These are phyloP conservation scores for Tetragonula clypearis DNA, from an alignment of 1,140 invertebrate species.

Conservation along the genomic window DNA sequence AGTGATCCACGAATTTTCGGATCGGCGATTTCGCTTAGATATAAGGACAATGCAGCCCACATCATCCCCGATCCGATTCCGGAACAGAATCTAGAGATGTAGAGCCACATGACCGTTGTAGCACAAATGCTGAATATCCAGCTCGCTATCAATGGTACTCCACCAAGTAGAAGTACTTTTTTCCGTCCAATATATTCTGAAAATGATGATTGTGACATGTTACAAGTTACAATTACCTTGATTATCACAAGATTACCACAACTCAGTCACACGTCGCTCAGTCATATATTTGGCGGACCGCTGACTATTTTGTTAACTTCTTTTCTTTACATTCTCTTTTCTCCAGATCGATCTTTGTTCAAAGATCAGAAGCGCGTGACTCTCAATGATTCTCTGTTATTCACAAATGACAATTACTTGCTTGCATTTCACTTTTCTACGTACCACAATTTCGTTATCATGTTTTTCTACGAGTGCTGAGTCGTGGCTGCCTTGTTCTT, in stretches of 20 bases:
- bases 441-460: conserved; percentile 34
- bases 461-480: conserved; percentile 52
- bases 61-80: conserved; percentile 83
- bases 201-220: conserved; percentile 57
- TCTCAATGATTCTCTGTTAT: not conserved
- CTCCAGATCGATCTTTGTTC: not conserved
- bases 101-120: conserved; percentile 75
- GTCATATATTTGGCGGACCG: not conserved
- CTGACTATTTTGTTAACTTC: not conserved
- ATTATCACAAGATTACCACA: conserved; percentile 65
- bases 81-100: conserved; percentile 81
- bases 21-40: conserved; percentile 83
- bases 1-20: conserved; percentile 83
- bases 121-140: conserved; percentile 81
- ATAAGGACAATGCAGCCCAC: conserved; percentile 81
- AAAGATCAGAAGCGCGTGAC: not conserved
- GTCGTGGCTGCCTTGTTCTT: conserved; percentile 68
- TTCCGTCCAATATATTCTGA: conserved; percentile 83
- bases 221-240: conserved; percentile 53
- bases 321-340: not conserved
- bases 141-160: conserved; percentile 80
- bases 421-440: conserved; percentile 23
- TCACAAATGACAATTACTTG: not conserved
- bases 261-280: conserved; percentile 50
- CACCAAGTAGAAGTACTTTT: conserved; percentile 78